These are phyloP conservation scores for Scaptomyza polygonia DNA, from an alignment of 2,888 invertebrate species.

Conservation along the genomic window DNA sequence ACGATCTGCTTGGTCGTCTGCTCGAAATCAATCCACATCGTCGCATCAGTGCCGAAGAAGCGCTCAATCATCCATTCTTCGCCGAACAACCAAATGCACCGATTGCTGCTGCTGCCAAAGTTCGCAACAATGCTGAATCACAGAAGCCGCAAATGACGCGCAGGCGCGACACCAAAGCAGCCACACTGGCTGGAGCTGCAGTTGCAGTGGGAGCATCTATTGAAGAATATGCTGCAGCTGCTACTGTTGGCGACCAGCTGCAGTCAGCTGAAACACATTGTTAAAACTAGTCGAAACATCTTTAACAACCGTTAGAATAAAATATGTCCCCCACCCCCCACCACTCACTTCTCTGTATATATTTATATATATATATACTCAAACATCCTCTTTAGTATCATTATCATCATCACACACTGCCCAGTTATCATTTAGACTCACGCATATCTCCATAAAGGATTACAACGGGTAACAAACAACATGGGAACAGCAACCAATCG, in stretches of 20 bases:
- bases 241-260: constrained; percentile 25
- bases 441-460: constrained; percentile 21
- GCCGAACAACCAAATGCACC: constrained; percentile 20
- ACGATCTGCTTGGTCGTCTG: constrained; percentile 89
- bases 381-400: too few relatives aligned
- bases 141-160: constrained; percentile 33
- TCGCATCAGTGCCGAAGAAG: constrained; percentile 90
- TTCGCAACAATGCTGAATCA: constrained; percentile 2
- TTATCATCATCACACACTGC: constrained; percentile 26
- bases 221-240: not conserved
- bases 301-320: constrained; percentile 16
- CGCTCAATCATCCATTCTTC: constrained; percentile 91
- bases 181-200: not conserved
- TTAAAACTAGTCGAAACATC: constrained; percentile 55
- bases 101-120: not conserved
- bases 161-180: constrained; percentile 42
- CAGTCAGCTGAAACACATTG: constrained; percentile 38
- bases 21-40: constrained; percentile 91
- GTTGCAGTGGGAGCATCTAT: not conserved
- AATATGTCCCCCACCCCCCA: not conserved
- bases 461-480: not conserved
- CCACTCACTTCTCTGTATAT: not conserved
- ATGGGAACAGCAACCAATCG: not conserved
- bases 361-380: constrained; percentile 1
- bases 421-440: constrained; percentile 18